Percentiles rank a stretch among this genome's conserved stretches.
Evolutionary conservation across 2,797 vertebrate genomes (phyloP).

Genomic region (Halcyon chelicuti): DNA sequence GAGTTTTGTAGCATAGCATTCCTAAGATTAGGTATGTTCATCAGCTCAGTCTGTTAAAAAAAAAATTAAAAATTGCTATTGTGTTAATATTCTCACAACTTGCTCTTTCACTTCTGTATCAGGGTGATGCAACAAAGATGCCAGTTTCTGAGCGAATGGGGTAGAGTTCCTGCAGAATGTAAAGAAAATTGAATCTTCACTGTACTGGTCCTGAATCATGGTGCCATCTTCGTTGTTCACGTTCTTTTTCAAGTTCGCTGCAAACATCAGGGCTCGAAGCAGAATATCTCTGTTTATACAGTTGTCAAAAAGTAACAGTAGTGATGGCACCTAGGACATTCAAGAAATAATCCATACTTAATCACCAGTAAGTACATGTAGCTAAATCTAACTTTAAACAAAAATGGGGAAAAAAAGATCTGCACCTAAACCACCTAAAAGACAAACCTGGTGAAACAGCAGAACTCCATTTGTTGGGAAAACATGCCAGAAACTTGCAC

Average conservation of each 20-base stretch:
- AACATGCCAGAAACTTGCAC: neutral
- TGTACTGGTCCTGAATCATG: conserved; percentile 72
- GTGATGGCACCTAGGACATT: conserved; percentile 84
- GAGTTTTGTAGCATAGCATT: neutral
- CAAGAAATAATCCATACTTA: neutral
- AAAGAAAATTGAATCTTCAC: conserved; percentile 85
- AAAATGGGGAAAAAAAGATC: neutral
- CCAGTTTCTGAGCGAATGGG: conserved; percentile 85
- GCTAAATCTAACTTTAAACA: neutral
- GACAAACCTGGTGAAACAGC: neutral
- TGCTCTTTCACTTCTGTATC: conserved; percentile 88
- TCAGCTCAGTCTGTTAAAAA: neutral
- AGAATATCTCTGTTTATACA: conserved; percentile 84
- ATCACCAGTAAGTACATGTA: neutral
- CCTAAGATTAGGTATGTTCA: neutral
- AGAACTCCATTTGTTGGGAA: neutral
- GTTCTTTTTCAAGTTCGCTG: conserved; percentile 87
- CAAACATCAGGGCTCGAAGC: conserved; percentile 85
- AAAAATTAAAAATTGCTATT: neutral
- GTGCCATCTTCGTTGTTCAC: conserved; percentile 76
- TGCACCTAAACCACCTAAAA: neutral
- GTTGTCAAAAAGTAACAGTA: conserved; percentile 86
- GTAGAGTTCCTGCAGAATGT: conserved; percentile 84
- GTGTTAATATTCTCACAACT: conserved; percentile 86
- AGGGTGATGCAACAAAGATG: conserved; percentile 84